Evolutionary conservation across 2,113 vertebrate species (phyloP).

Genomic region (Pterocles gutturalis): DNA sequence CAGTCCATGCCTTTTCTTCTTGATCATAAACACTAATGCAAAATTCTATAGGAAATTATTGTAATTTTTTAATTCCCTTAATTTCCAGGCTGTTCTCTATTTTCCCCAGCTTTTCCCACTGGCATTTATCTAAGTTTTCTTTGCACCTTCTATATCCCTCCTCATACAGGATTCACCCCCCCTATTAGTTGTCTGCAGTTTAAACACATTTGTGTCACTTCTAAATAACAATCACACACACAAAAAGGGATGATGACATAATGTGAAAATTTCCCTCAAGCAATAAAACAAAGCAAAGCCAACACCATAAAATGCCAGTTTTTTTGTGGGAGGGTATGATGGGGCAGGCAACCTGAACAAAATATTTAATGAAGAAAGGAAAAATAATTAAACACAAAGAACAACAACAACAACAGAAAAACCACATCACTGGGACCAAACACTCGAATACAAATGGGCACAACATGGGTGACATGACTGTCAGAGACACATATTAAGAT

Average conservation of each 20-base stretch:
- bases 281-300: background rate
- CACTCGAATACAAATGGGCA: slow-evolving; percentile 19
- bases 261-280: background rate
- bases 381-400: slow-evolving; percentile 13
- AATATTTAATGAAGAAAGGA: slow-evolving; percentile 20
- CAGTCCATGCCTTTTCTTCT: background rate
- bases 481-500: slow-evolving; percentile 12
- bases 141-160: background rate
- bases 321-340: background rate
- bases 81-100: background rate
- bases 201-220: background rate
- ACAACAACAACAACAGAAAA: slow-evolving; percentile 5
- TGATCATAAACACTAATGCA: background rate
- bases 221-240: background rate
- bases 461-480: slow-evolving; percentile 18
- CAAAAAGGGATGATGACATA: background rate
- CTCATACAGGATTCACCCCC: background rate
- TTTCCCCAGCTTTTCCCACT: background rate
- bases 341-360: slow-evolving; percentile 28
- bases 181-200: background rate
- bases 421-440: slow-evolving; percentile 13
- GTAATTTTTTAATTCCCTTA: background rate
- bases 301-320: background rate
- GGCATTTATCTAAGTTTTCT: background rate
- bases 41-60: background rate